Evolutionary conservation across 2,797 vertebrate species (phyloP), one percentile per base, ranked within the genome.

Genomic region (Lagocephalus sceleratus): DNA sequence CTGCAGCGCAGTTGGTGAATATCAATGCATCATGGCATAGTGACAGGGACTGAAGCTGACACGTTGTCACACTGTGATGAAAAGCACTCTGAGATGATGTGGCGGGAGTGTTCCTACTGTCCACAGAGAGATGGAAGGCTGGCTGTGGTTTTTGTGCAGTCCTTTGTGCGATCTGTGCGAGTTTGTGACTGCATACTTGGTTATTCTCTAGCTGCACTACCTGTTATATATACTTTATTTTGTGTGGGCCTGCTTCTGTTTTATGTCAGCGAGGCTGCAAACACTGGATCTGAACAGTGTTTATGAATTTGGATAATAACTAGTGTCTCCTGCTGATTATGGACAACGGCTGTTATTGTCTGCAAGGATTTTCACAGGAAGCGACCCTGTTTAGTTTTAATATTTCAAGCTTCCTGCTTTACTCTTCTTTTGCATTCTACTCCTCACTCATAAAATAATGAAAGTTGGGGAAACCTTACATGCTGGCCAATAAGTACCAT

Each of bases 1-100:
- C 85, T 82, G 79, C 84, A 73, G 83, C 86, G 79, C 84, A 82
- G 81, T 86, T 75, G 81, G 83, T 81, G 84, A 89, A 92, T 90
- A 90, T 90, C 87, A 91, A 87, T 90, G 87, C 79, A 68, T 71
- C 72, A 76, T 82, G 84, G 80, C 63, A 61, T 78, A 71, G 83
- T 91, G 89, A 91, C 71, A 69, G 87, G 76, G 82, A 91, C 81
- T 73, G 76, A 81, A 89, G 89, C 84, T 89, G 89, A 90, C 89
- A 88, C 79, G 68, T 87, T 89, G 89, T 92, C 90, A 89, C 81
- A 66, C 68, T 82, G 83, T 90, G 90, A 92, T 91, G 90, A 91
- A 91, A 90, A 90, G 86, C 88, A 87, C 80, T 84, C 81, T 88
- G 86, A 89, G 84, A 85, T 88, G 90, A 91, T 90, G 89, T 91